phyloP scores from a whole-genome alignment of 2,888 invertebrate genomes.

The Rotaria sp. region DNA sequence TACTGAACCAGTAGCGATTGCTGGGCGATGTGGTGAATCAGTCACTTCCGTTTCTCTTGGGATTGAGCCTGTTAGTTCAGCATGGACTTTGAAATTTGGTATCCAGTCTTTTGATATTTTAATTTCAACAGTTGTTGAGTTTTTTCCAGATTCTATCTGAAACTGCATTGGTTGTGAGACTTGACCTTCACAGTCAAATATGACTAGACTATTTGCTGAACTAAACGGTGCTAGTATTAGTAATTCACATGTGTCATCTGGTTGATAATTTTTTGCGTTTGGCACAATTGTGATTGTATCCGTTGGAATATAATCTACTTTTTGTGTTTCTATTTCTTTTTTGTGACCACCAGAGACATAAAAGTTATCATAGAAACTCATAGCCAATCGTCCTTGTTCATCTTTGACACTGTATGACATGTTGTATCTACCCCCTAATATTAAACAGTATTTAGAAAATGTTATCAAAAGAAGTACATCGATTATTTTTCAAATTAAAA shows the following conservation, averaged over 20 bases:
- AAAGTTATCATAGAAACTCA: slow-evolving; percentile 25
- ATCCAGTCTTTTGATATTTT: slow-evolving; percentile 20
- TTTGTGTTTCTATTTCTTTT: slow-evolving; percentile 17
- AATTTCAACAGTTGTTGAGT: slow-evolving; percentile 9
- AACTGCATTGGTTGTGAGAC: background rate
- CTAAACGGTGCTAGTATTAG: background rate
- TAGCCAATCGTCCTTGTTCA: background rate
- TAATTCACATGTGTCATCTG: slow-evolving; percentile 21
- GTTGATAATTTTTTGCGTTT: slow-evolving; percentile 9
- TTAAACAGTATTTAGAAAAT: too few species aligned
- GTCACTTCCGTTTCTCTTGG: background rate
- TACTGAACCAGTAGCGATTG: slow-evolving; percentile 8
- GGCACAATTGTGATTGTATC: slow-evolving; percentile 1
- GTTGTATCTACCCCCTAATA: background rate
- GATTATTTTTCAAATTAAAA: too few species aligned
- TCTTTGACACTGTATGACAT: slow-evolving; percentile 20
- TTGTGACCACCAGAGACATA: background rate
- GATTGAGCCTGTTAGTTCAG: background rate
- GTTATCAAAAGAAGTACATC: too few species aligned
- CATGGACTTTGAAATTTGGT: background rate
- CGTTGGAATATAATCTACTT: background rate
- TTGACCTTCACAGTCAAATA: slow-evolving; percentile 11
- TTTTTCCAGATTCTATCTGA: background rate
- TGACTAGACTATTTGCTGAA: background rate
- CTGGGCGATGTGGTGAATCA: background rate